Conservation (phyloP, 2,888 invertebrate species). For the Drosophila eohydei region DNA sequence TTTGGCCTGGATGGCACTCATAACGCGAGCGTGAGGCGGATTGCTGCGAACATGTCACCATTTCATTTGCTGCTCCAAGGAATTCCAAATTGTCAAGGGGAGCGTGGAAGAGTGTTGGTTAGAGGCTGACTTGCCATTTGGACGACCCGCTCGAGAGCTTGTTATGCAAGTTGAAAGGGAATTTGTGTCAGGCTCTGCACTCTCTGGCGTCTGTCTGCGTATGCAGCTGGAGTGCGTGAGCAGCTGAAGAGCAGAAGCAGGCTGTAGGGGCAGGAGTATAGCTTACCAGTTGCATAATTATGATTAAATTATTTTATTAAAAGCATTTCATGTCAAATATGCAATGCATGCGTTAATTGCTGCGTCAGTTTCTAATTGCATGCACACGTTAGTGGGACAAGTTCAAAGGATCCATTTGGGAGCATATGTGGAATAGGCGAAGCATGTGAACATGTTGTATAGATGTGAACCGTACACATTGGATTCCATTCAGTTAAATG, state of each 20-base stretch:
- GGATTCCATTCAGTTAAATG: not conserved
- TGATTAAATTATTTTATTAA: conserved; percentile 69
- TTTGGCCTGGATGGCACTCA: conserved; percentile 31
- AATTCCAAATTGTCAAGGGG: conserved; percentile 57
- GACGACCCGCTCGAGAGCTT: conserved; percentile 39
- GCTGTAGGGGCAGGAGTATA: not conserved
- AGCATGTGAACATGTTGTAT: conserved; percentile 3
- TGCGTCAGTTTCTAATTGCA: conserved; percentile 46
- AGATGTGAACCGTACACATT: not conserved
- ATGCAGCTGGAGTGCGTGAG: conserved; percentile 69
- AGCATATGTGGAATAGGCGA: conserved; percentile 8
- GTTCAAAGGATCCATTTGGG: conserved; percentile 60
- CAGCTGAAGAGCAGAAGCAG: not conserved
- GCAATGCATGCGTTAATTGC: conserved; percentile 64
- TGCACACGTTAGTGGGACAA: conserved; percentile 66
- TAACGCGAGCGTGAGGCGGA: conserved; percentile 32
- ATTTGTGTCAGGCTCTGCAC: conserved; percentile 68
- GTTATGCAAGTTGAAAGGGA: conserved; percentile 75
- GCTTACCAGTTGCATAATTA: conserved; percentile 48
- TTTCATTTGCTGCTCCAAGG: conserved; percentile 65
- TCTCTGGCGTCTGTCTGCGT: conserved; percentile 61
- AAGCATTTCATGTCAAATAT: conserved; percentile 49
- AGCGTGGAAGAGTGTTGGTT: not conserved
- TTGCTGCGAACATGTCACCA: conserved; percentile 67
- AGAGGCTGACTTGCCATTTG: conserved; percentile 33